Conservation (phyloP, 1,140 invertebrate species). For the Bombus difficillimus region DNA sequence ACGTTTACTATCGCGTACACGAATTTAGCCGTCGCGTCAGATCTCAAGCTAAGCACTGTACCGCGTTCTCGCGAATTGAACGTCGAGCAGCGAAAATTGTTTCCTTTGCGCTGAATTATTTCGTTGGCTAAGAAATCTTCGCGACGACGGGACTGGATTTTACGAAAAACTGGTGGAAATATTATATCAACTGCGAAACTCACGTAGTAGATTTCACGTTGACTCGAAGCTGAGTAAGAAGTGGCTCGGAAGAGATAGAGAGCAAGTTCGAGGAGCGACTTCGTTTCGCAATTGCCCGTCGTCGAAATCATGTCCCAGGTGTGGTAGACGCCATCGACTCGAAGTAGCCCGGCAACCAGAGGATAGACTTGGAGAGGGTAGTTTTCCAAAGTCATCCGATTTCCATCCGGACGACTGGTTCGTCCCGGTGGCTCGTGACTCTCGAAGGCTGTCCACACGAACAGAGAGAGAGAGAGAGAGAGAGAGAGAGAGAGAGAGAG, state of each 20-base stretch:
- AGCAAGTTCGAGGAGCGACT: not conserved
- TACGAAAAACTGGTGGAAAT: not conserved
- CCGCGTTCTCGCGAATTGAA: too few species aligned
- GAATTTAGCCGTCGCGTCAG: not conserved
- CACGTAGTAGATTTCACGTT: not conserved
- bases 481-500: too few species aligned
- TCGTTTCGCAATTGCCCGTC: not conserved
- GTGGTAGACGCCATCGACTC: not conserved
- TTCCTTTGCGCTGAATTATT: too few species aligned
- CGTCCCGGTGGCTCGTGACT: not conserved
- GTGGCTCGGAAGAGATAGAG: not conserved
- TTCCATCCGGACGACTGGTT: not conserved
- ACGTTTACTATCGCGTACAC: not conserved
- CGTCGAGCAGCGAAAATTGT: too few species aligned
- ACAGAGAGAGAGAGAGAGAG: too few species aligned
- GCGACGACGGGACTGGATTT: too few species aligned
- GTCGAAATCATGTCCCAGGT: not conserved
- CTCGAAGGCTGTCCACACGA: not conserved
- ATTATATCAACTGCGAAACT: too few species aligned
- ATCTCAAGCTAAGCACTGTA: too few species aligned
- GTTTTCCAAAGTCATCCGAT: constrained; percentile 10
- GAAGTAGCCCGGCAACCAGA: not conserved
- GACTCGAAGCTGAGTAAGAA: not conserved
- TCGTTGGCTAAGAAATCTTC: not conserved
- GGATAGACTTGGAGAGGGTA: not conserved